phyloP scores from a whole-genome alignment of 2,888 invertebrate species.

The Drosophila antonietae region DNA sequence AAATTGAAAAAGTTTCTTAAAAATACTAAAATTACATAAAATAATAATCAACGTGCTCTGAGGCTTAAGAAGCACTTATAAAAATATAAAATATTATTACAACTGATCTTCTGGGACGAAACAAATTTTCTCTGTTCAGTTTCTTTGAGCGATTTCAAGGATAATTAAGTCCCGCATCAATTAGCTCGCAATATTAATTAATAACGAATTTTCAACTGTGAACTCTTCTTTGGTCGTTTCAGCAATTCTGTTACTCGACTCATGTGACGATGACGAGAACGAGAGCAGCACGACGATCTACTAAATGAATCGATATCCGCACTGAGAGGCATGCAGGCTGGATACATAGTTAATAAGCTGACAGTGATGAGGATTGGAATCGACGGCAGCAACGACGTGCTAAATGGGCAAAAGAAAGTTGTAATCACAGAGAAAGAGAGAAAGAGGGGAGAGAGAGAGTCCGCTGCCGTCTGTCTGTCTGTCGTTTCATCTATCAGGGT shows the following conservation, averaged over 20 bases:
- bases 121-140: too few species aligned
- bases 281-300: conserved; percentile 28
- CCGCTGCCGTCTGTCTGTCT: conserved; percentile 63
- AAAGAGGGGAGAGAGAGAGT: conserved; percentile 32
- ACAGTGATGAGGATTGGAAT: conserved; percentile 21
- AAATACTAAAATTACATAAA: too few species aligned
- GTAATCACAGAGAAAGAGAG: conserved; percentile 55
- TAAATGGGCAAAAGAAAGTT: conserved; percentile 68
- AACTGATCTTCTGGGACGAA: too few species aligned
- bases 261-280: neutral
- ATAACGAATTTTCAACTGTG: conserved; percentile 36
- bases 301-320: conserved; percentile 21
- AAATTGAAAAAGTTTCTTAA: too few species aligned
- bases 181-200: conserved; percentile 35
- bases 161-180: neutral
- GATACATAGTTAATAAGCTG: conserved; percentile 54
- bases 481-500: conserved; percentile 70
- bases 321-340: conserved; percentile 43
- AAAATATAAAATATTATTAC: too few species aligned
- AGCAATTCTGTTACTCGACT: neutral
- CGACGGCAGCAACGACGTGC: conserved; percentile 63
- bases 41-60: too few species aligned
- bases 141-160: neutral
- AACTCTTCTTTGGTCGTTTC: neutral
- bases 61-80: too few species aligned